These are phyloP conservation scores for Anguilla marmorata DNA, from an alignment of 2,797 vertebrate genomes.

Conservation along the genomic window DNA sequence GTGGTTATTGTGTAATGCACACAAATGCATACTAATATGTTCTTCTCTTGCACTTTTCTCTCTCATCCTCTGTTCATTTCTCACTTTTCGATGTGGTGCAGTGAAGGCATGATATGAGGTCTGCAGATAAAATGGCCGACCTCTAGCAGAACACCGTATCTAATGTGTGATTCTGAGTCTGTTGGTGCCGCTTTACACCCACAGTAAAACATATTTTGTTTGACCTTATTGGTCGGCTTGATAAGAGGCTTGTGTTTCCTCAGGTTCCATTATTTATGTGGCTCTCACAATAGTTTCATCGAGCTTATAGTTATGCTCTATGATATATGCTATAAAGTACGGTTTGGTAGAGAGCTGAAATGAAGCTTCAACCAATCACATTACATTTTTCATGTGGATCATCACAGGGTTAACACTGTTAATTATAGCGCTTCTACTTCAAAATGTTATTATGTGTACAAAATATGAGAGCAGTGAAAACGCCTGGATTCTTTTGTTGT, in stretches of 20 bases:
- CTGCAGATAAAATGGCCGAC: not conserved
- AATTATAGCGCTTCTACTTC: not conserved
- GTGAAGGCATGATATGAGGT: not conserved
- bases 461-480: no score
- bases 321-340: not conserved
- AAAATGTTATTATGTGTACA: not conserved
- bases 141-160: not conserved
- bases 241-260: not conserved
- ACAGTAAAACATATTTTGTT: not conserved
- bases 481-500: no score
- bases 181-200: not conserved
- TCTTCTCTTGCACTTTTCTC: slow-evolving; percentile 19
- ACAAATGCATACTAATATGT: not conserved
- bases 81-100: not conserved
- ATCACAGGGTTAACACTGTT: not conserved
- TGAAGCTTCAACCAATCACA: not conserved
- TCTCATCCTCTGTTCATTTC: slow-evolving; percentile 7
- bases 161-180: not conserved
- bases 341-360: not conserved
- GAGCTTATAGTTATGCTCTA: not conserved
- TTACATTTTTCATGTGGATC: not conserved
- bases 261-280: not conserved
- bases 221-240: slow-evolving; percentile 10
- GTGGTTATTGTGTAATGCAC: not conserved
- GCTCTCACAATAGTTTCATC: not conserved